Percentiles rank a stretch among this genome's conserved stretches.
Conservation (phyloP, 2,888 invertebrate genomes). For the Drosophila pegasa region DNA sequence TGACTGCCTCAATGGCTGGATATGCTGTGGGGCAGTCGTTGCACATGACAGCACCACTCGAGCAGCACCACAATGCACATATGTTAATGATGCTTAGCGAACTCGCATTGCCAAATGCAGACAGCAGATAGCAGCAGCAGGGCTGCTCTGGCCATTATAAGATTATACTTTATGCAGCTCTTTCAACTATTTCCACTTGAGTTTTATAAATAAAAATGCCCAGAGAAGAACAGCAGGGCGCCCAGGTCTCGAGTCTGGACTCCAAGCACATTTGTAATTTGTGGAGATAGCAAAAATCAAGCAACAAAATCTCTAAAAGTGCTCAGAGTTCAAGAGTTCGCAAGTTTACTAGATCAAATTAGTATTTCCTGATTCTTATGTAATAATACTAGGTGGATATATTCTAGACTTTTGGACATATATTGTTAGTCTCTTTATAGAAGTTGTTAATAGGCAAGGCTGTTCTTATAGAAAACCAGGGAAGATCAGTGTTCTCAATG, state of each 20-base stretch:
- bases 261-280: slow-evolving; percentile 49
- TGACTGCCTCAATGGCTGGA: slow-evolving; percentile 50
- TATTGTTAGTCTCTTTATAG: neutral
- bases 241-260: slow-evolving; percentile 21
- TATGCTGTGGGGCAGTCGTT: slow-evolving; percentile 26
- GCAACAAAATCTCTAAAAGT: slow-evolving; percentile 1
- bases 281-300: slow-evolving; percentile 10
- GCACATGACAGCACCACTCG: slow-evolving; percentile 43
- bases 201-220: slow-evolving; percentile 55
- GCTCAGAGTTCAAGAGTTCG: slow-evolving; percentile 47
- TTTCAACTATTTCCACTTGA: slow-evolving; percentile 62
- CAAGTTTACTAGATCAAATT: slow-evolving; percentile 52
- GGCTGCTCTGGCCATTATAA: slow-evolving; percentile 29
- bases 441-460: neutral
- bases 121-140: neutral
- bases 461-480: neutral
- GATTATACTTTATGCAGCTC: slow-evolving; percentile 32
- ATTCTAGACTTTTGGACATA: neutral
- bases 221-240: slow-evolving; percentile 40
- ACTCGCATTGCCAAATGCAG: slow-evolving; percentile 46
- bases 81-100: slow-evolving; percentile 59
- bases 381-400: neutral
- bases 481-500: no score
- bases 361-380: neutral
- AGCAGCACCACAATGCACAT: slow-evolving; percentile 26